phyloP scores from a whole-genome alignment of 2,888 invertebrate species.

The Platycheirus albimanus region DNA sequence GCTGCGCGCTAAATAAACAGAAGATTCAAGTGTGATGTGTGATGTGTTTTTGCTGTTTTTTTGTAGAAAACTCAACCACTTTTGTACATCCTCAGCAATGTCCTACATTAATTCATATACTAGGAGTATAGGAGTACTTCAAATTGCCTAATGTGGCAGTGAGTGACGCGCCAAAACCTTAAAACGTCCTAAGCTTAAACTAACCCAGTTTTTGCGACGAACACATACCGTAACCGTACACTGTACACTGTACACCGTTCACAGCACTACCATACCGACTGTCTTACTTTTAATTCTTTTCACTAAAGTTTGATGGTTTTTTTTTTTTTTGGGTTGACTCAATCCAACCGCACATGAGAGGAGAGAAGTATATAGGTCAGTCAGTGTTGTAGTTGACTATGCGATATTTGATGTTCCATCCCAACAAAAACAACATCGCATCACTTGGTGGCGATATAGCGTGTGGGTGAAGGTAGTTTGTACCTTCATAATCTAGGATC shows the following conservation, averaged over 20 bases:
- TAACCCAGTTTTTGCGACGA: slow-evolving; percentile 70
- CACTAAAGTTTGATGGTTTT: slow-evolving; percentile 46
- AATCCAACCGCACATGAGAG: slow-evolving; percentile 51
- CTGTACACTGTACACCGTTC: too few relatives aligned
- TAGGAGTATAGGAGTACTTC: slow-evolving; percentile 14
- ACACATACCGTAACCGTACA: too few relatives aligned
- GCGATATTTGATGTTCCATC: slow-evolving; percentile 54
- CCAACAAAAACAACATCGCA: slow-evolving; percentile 26
- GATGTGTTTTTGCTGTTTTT: slow-evolving; percentile 19
- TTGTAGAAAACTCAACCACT: slow-evolving; percentile 25
- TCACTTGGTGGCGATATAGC: too few relatives aligned
- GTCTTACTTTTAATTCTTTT: slow-evolving; percentile 58
- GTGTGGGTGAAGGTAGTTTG: slow-evolving; percentile 25
- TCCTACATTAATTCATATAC: slow-evolving; percentile 59
- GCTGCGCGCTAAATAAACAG: neutral
- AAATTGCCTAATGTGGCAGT: slow-evolving; percentile 71
- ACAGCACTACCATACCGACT: neutral
- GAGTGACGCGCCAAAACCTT: slow-evolving; percentile 67
- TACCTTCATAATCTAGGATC: slow-evolving; percentile 51
- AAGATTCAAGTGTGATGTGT: too few relatives aligned
- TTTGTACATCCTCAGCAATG: slow-evolving; percentile 31
- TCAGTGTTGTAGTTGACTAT: slow-evolving; percentile 58
- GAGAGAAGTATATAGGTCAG: slow-evolving; percentile 60
- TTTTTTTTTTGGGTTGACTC: slow-evolving; percentile 56
- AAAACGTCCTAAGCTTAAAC: slow-evolving; percentile 55